A percentile compares a stretch with the other conserved stretches of the same genome.
Conservation (phyloP, 2,888 invertebrate species). For the Eupeodes luniger region DNA sequence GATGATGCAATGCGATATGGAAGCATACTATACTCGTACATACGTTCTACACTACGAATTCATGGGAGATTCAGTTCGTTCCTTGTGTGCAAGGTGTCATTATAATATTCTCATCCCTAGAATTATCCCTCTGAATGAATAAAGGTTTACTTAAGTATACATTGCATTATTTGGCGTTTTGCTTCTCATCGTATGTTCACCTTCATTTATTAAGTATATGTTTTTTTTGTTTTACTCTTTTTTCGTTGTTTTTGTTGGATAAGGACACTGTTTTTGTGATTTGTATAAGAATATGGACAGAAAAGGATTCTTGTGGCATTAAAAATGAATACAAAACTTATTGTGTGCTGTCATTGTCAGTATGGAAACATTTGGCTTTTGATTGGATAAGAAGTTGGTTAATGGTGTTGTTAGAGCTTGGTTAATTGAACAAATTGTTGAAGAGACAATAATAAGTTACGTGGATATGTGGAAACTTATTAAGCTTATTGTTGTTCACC, state of each 20-base stretch:
- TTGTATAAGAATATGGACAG: neutral
- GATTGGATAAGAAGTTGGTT: slow-evolving; percentile 68
- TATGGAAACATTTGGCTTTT: slow-evolving; percentile 60
- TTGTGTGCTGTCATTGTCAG: slow-evolving; percentile 26
- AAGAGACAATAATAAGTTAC: neutral
- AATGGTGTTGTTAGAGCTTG: slow-evolving; percentile 54
- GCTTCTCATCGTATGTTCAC: slow-evolving; percentile 64
- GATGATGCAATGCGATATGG: slow-evolving; percentile 75
- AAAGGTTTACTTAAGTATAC: slow-evolving; percentile 71
- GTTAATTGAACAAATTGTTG: slow-evolving; percentile 51
- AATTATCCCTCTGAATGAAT: slow-evolving; percentile 57
- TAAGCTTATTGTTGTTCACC: too few relatives aligned
- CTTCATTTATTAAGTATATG: slow-evolving; percentile 68
- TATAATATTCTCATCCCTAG: slow-evolving; percentile 51
- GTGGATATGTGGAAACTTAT: neutral
- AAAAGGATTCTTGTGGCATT: slow-evolving; percentile 33
- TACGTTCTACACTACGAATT: slow-evolving; percentile 25
- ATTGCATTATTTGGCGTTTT: slow-evolving; percentile 73
- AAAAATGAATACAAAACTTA: slow-evolving; percentile 53
- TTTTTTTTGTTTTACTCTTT: neutral
- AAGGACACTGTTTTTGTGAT: neutral
- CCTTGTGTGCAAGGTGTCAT: slow-evolving; percentile 61
- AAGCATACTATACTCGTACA: neutral
- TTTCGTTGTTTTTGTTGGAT: neutral
- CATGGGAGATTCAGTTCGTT: slow-evolving; percentile 39